Percentiles rank a stretch among this genome's conserved stretches.
Conservation (phyloP, 2,113 vertebrate genomes). For the Eudorcas thomsonii region DNA sequence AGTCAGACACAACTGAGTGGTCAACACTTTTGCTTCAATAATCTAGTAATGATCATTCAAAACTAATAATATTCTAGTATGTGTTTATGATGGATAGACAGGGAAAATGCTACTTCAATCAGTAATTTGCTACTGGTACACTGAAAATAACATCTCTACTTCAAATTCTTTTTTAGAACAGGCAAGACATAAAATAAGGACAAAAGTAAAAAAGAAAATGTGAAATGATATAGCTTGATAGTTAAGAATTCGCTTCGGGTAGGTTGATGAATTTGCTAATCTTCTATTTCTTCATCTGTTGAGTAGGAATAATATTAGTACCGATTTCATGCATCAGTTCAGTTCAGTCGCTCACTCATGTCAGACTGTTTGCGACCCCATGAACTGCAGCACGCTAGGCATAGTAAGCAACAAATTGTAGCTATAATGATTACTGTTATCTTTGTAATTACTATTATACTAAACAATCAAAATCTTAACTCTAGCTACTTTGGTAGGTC, state of each 20-base stretch:
- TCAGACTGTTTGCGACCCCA: no score
- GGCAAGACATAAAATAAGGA: not conserved
- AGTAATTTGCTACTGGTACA: not conserved
- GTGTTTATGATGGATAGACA: not conserved
- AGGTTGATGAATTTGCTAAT: not conserved
- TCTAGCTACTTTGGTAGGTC: not conserved
- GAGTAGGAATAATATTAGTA: not conserved
- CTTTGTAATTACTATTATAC: not conserved
- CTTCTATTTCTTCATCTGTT: not conserved
- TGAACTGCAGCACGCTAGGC: no score
- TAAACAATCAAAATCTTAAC: not conserved
- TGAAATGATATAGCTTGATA: not conserved
- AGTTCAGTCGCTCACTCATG: no score
- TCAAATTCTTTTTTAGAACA: not conserved
- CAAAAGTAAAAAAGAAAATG: not conserved
- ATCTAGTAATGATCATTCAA: not conserved
- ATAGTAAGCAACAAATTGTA: not conserved
- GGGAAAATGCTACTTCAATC: not conserved
- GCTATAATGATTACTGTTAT: not conserved
- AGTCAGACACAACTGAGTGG: not conserved
- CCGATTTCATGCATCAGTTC: not conserved
- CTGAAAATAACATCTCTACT: not conserved
- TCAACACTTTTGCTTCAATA: not conserved
- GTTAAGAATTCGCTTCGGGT: not conserved
- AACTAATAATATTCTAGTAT: not conserved